phyloP scores from a whole-genome alignment of 2,888 invertebrate species.

The Cecidostiba fungosa region DNA sequence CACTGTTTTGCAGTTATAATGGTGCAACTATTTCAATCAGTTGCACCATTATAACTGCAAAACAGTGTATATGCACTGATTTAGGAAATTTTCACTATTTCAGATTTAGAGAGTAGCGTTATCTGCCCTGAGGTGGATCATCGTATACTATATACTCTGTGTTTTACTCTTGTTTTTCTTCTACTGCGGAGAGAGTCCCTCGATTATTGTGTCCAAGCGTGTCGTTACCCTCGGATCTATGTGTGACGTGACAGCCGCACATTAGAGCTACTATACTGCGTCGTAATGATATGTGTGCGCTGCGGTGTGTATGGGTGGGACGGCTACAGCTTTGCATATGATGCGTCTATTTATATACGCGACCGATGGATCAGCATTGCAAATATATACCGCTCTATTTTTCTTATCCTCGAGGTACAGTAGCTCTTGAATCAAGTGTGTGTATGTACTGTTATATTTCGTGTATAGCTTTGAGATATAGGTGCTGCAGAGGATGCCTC shows the following conservation, averaged over 20 bases:
- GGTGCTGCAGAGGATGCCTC: neutral
- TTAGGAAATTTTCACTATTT: too few species aligned
- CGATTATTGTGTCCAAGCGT: constrained; percentile 47
- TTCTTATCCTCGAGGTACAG: neutral
- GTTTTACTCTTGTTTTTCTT: neutral
- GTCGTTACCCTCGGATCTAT: constrained; percentile 25
- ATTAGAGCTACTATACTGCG: constrained; percentile 49
- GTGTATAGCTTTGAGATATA: neutral
- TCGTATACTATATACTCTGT: neutral
- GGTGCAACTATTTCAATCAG: too few species aligned
- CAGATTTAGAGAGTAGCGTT: too few species aligned
- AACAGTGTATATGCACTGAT: too few species aligned
- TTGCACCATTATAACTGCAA: too few species aligned
- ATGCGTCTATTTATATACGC: neutral
- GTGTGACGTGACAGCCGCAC: constrained; percentile 42
- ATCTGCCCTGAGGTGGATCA: neutral
- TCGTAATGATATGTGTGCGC: constrained; percentile 44
- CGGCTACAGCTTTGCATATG: neutral
- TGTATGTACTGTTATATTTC: neutral
- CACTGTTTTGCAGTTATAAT: too few species aligned
- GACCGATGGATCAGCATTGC: too few species aligned
- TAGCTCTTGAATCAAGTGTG: neutral
- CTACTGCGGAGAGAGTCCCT: neutral
- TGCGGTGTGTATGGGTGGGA: neutral
- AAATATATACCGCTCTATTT: neutral